Conservation (phyloP, 2,797 vertebrate genomes). For the Argentina silus region DNA sequence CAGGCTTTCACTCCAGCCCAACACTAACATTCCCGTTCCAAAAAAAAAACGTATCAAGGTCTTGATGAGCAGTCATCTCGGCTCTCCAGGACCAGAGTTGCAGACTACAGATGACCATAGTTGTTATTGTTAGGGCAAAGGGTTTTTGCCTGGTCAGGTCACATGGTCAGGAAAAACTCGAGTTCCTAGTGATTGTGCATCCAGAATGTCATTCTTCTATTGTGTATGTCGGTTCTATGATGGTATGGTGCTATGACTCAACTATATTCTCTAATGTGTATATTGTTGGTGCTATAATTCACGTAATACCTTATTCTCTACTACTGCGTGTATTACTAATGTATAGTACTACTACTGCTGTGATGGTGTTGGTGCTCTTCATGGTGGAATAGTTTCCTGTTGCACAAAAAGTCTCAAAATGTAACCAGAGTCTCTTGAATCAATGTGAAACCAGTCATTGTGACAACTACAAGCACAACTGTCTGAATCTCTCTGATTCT, state of each 20-base stretch:
- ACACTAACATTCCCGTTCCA: constrained; percentile 1
- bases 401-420: background rate
- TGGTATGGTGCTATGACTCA: constrained; percentile 25
- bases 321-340: constrained; percentile 42
- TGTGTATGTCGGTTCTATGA: constrained; percentile 24
- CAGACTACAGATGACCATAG: too few species aligned
- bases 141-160: too few species aligned
- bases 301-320: constrained; percentile 51
- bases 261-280: constrained; percentile 24
- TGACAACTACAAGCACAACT: constrained; percentile 13
- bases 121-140: too few species aligned
- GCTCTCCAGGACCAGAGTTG: too few species aligned
- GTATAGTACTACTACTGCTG: constrained; percentile 51
- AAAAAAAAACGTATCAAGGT: constrained; percentile 21
- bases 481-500: too few species aligned
- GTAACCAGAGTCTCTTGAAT: background rate
- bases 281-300: constrained; percentile 46
- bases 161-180: constrained; percentile 16
- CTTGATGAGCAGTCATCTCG: background rate
- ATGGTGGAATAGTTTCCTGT: background rate
- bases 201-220: constrained; percentile 2
- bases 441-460: background rate
- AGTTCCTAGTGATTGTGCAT: background rate
- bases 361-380: constrained; percentile 11
- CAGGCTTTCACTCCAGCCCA: constrained; percentile 21